Evolutionary conservation across 2,797 vertebrate species (phyloP).

Genomic region (Carcharodon carcharias): DNA sequence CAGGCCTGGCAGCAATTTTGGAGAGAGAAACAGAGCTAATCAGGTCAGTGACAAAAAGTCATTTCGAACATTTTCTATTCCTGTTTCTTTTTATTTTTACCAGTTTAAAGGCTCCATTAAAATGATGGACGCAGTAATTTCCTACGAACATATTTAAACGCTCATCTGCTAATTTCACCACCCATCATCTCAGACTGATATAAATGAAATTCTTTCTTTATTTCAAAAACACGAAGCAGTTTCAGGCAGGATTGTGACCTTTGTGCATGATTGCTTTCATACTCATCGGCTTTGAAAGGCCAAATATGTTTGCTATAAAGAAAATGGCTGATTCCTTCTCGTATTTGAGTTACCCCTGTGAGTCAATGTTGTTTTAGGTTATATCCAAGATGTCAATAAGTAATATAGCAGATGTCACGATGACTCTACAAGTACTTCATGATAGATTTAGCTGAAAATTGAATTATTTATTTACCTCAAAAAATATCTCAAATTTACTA

Average conservation of each 20-base stretch:
- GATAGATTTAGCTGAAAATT: not conserved
- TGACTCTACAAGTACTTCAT: not conserved
- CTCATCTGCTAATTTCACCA: not conserved
- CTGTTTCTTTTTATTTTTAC: not conserved
- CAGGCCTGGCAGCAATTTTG: not conserved
- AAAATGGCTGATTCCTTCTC: conserved; percentile 10
- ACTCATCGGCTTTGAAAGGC: not conserved
- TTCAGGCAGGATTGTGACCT: not conserved
- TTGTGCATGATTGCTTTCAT: conserved; percentile 16
- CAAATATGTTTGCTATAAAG: conserved; percentile 21
- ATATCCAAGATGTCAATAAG: not conserved
- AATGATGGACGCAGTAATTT: not conserved
- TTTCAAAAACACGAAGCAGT: not conserved
- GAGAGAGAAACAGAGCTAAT: not conserved
- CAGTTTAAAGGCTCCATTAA: not conserved
- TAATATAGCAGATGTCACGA: not conserved
- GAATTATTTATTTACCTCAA: not conserved
- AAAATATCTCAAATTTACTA: not conserved
- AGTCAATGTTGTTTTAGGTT: conserved; percentile 23
- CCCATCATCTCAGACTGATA: not conserved
- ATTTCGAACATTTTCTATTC: not conserved
- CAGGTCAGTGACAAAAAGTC: not conserved
- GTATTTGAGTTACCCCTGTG: not conserved
- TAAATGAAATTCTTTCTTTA: not conserved
- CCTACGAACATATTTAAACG: not conserved